A percentile compares a stretch with the other conserved stretches of the same genome.
These are phyloP conservation scores for Conopomorpha cramerella DNA, from an alignment of 1,140 invertebrate species.

Conservation along the genomic window DNA sequence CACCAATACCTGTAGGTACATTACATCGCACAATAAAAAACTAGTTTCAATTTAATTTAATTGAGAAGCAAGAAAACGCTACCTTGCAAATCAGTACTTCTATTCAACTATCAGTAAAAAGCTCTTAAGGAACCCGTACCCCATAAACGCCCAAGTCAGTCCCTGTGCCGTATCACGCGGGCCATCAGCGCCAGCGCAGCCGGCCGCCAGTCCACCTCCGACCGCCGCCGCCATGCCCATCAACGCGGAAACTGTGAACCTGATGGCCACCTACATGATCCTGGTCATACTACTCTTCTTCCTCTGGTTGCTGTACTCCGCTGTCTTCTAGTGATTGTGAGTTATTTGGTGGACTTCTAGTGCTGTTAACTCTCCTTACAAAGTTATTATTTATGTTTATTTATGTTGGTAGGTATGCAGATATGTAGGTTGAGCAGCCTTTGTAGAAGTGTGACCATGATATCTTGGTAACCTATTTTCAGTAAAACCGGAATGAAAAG, in stretches of 20 bases:
- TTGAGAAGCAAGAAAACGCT: too few relatives aligned
- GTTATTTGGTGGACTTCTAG: slow-evolving; percentile 1
- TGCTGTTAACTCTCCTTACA: neutral
- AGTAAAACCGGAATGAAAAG: too few relatives aligned
- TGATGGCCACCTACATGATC: slow-evolving; percentile 56
- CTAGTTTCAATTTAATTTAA: too few relatives aligned
- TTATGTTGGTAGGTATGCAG: neutral
- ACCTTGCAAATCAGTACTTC: too few relatives aligned
- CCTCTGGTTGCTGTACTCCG: slow-evolving; percentile 52
- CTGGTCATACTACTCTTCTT: slow-evolving; percentile 53
- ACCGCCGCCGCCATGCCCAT: slow-evolving; percentile 42
- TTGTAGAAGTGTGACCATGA: neutral
- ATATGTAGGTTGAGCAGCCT: too few relatives aligned
- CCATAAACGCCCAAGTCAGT: slow-evolving; percentile 11
- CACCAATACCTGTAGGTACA: too few relatives aligned
- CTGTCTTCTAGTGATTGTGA: slow-evolving; percentile 44
- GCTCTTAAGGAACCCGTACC: too few relatives aligned
- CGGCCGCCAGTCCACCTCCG: slow-evolving; percentile 16
- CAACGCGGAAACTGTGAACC: slow-evolving; percentile 55
- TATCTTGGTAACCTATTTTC: neutral
- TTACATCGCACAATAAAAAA: too few relatives aligned
- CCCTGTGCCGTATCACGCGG: slow-evolving; percentile 26
- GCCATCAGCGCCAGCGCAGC: slow-evolving; percentile 8
- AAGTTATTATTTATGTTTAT: too few relatives aligned
- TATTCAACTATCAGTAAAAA: too few relatives aligned